Conservation (phyloP, 2,797 vertebrate genomes). For the Meriones psammophilus region DNA sequence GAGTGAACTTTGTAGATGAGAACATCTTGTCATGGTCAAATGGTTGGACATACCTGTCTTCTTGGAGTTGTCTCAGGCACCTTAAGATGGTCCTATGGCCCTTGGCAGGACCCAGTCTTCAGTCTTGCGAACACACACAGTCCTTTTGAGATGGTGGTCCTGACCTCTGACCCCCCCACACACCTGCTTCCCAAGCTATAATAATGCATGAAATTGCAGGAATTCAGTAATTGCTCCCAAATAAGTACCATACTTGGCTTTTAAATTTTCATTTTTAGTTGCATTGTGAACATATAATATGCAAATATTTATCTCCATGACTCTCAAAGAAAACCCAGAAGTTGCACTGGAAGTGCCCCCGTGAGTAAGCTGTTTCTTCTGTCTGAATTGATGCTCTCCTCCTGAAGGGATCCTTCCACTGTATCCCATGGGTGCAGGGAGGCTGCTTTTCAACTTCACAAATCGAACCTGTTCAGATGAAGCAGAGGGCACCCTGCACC, state of each 20-base stretch:
- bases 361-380: neutral
- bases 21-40: neutral
- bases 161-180: neutral
- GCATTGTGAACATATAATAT: neutral
- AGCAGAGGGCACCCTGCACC: neutral
- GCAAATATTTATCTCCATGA: neutral
- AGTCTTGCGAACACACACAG: rapidly evolving
- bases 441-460: neutral
- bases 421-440: rapidly evolving
- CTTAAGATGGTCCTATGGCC: neutral
- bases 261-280: neutral
- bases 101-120: too few relatives aligned
- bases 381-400: neutral
- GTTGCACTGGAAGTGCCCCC: neutral
- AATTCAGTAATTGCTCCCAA: neutral
- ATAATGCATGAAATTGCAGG: neutral
- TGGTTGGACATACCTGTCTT: neutral
- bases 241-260: neutral
- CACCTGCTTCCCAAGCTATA: neutral
- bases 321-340: neutral
- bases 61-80: too few relatives aligned
- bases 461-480: rapidly evolving
- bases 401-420: neutral
- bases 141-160: rapidly evolving
- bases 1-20: neutral